Conservation (phyloP, 2,113 vertebrate species). For the Panthera leo region DNA sequence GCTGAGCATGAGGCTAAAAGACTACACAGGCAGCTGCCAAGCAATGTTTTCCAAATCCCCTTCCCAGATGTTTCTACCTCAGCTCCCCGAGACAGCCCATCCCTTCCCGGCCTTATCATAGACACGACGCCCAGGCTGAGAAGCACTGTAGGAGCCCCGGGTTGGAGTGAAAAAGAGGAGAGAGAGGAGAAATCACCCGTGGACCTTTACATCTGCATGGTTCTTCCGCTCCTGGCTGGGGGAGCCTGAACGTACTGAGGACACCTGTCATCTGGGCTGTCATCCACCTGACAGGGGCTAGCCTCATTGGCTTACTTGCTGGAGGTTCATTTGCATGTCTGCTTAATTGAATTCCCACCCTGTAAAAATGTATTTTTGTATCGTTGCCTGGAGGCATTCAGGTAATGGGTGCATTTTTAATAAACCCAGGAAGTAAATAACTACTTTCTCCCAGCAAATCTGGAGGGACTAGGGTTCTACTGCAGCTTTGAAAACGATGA, state of each 20-base stretch:
- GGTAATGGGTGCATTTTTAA: slow-evolving; percentile 75
- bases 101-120: neutral
- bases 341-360: slow-evolving; percentile 57
- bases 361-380: slow-evolving; percentile 61
- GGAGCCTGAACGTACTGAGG: no score
- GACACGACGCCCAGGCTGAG: neutral
- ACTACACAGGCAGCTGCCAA: neutral
- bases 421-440: slow-evolving; percentile 69
- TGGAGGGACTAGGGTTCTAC: slow-evolving; percentile 23
- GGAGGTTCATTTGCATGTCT: neutral
- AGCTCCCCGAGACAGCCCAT: neutral
- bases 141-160: neutral
- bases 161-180: neutral
- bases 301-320: neutral
- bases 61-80: neutral
- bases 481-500: neutral
- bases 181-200: neutral
- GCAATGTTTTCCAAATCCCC: neutral
- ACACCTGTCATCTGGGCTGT: neutral
- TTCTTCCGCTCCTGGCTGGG: neutral
- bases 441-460: slow-evolving; percentile 41
- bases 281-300: neutral
- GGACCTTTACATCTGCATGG: accelerated
- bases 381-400: slow-evolving; percentile 65
- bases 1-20: neutral